Base-by-base conservation (phyloP, 2,113 vertebrate species). In the Nipponia nippon region DNA sequence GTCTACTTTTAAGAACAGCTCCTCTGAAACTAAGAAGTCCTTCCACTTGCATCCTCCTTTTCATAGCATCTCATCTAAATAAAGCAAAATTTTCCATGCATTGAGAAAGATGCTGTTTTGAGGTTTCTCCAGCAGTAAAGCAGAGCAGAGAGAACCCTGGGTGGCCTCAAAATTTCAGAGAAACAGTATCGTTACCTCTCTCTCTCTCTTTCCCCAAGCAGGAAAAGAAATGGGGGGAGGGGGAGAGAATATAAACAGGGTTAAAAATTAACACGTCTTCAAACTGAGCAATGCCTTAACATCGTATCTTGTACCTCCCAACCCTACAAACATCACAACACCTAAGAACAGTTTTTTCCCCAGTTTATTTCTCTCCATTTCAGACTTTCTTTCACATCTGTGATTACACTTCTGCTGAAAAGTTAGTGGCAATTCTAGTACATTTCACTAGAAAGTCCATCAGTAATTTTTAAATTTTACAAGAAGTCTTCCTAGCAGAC, bases 291-390 rank as follows among this genome's bases (percentile, higher is more conserved):
- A 29, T 69, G 19, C 29, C 58, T 50, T 65, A 67, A 59, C 16
- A 30, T 3, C 36, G 9, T 17, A 42, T 55, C 26, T 50, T 36
- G 7, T 18, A 36, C 6, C 83, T 69, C 47, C 77, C 58, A 59
- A 66, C 1, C 4, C 44, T 47, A 29, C 13, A 78, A 47, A 4
- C 55, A 91, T 8, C 36, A 42, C 32, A 59, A 23, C 10, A 63
- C 3, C 1, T 4, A 72, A 38, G 5, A 79, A 75, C 0, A 36
- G 9, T 3, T 61, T 56, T 11, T 5, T 4, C 5, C 11, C 5
- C 7, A 9, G 5, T 23, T 80, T 55, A 22, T 30, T 44, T 59
- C 11, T 34, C 19, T 58, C 6, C 10, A 38, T 75, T 86, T 26
- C 11, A 82, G 22, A 52, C 3, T 47, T 47, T 59, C 26, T 47